A percentile compares a stretch with the other conserved stretches of the same genome.
Conservation (phyloP, 1,140 invertebrate species). For the Ptiloglossa arizonensis region DNA sequence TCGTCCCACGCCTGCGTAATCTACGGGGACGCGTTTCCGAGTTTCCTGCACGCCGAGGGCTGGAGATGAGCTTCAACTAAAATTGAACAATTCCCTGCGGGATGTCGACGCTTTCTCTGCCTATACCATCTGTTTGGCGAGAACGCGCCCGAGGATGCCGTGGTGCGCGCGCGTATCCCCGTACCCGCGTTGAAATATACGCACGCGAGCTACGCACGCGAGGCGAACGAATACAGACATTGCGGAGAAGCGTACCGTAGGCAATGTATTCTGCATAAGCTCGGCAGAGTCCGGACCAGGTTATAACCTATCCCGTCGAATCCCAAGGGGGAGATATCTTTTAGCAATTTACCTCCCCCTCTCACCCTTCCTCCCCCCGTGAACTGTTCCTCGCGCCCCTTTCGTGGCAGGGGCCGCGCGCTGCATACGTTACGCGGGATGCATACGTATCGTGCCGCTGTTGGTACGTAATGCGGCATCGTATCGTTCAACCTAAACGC, state of each 20-base stretch:
- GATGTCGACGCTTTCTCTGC: slow-evolving; percentile 45
- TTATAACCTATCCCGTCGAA: slow-evolving; percentile 66
- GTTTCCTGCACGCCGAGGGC: slow-evolving; percentile 26
- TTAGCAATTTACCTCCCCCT: slow-evolving; percentile 73
- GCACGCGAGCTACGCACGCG: slow-evolving; percentile 9
- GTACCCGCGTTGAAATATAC: background rate
- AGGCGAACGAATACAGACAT: slow-evolving; percentile 23
- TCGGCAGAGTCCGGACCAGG: slow-evolving; percentile 47
- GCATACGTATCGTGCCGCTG: slow-evolving; percentile 47
- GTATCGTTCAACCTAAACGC: slow-evolving; percentile 54
- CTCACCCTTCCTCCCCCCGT: background rate
- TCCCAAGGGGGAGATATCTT: slow-evolving; percentile 73
- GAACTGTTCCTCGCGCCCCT: too few species aligned
- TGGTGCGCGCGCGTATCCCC: too few species aligned
- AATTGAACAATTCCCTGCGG: slow-evolving; percentile 74
- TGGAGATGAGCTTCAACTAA: slow-evolving; percentile 59
- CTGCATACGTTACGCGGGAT: slow-evolving; percentile 49
- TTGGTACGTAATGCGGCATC: slow-evolving; percentile 35
- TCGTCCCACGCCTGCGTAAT: slow-evolving; percentile 41
- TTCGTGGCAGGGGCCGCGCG: slow-evolving; percentile 24
- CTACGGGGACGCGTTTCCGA: slow-evolving; percentile 47
- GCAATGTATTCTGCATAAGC: slow-evolving; percentile 62
- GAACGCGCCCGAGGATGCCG: slow-evolving; percentile 10
- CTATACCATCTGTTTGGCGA: slow-evolving; percentile 27
- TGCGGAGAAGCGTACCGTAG: slow-evolving; percentile 17